These are phyloP conservation scores for Octodon degus DNA, from an alignment of 2,113 vertebrate species.

Conservation along the genomic window DNA sequence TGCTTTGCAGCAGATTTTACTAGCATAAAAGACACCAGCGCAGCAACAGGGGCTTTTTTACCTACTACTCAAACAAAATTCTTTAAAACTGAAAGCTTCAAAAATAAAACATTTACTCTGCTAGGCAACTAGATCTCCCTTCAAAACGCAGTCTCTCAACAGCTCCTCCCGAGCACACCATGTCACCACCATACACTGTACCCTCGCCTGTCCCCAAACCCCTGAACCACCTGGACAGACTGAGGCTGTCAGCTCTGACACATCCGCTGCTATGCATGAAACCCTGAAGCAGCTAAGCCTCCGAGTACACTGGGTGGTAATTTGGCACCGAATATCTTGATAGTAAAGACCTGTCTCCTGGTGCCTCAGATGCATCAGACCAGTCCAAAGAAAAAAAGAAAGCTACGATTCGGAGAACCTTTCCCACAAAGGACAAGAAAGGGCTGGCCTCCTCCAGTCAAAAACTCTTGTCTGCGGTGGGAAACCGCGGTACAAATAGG, in stretches of 20 bases:
- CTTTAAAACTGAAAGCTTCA: constrained; percentile 17
- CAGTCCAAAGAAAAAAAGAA: constrained; percentile 24
- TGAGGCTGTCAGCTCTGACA: constrained; percentile 53
- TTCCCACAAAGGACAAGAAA: constrained; percentile 7
- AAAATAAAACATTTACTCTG: neutral
- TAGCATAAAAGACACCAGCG: constrained; percentile 25
- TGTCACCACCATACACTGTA: neutral
- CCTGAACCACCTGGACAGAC: constrained; percentile 57
- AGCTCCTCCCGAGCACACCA: constrained; percentile 1
- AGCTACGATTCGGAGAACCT: neutral
- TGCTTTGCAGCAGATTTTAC: constrained; percentile 63
- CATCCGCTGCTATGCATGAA: neutral
- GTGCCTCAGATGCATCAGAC: neutral
- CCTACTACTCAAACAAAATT: constrained; percentile 39
- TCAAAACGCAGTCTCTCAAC: neutral
- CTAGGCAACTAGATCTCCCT: constrained; percentile 2
- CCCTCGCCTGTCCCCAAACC: neutral
- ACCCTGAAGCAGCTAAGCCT: constrained; percentile 16
- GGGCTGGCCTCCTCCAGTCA: neutral
- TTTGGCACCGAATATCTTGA: neutral
- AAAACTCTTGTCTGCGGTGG: constrained; percentile 52
- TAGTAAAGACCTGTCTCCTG: neutral
- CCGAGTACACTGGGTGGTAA: neutral
- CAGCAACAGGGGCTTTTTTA: neutral
- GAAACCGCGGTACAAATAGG: neutral